Percentiles rank a stretch among this genome's conserved stretches.
Conservation (phyloP, 2,888 invertebrate genomes). For the Eupelmus urozonus region DNA sequence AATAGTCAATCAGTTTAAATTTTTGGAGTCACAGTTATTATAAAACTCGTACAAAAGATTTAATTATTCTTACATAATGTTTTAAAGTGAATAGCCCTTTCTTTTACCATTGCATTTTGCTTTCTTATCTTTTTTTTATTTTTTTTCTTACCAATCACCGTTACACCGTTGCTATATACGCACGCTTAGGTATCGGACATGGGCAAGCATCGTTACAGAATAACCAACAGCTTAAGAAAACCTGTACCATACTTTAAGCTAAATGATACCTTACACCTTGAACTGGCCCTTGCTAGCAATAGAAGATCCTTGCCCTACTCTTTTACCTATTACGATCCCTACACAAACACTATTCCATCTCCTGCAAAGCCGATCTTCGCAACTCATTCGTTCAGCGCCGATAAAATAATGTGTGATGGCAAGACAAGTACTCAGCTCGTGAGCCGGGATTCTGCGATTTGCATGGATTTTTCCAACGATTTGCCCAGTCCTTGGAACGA, state of each 20-base stretch:
- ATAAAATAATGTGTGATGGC: conserved; percentile 10
- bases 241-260: conserved; percentile 63
- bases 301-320: conserved; percentile 62
- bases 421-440: no score
- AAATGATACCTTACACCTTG: conserved; percentile 60
- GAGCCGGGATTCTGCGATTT: conserved; percentile 70
- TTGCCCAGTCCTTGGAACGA: conserved; percentile 61
- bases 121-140: conserved; percentile 39
- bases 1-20: no score
- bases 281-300: conserved; percentile 30
- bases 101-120: neutral
- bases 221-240: conserved; percentile 63
- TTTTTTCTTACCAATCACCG: conserved; percentile 39
- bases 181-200: conserved; percentile 69
- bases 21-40: no score
- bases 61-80: no score
- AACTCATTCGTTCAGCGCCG: conserved; percentile 17
- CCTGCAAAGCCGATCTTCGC: conserved; percentile 43
- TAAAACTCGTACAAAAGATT: neutral
- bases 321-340: conserved; percentile 69
- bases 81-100: no score
- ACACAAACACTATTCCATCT: conserved; percentile 64
- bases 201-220: conserved; percentile 67
- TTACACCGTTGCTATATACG: conserved; percentile 18
- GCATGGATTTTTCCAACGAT: conserved; percentile 64